A percentile compares a stretch with the other conserved stretches of the same genome.
Evolutionary conservation across 2,113 vertebrate species (phyloP).

Genomic region (Gymnogyps californianus): DNA sequence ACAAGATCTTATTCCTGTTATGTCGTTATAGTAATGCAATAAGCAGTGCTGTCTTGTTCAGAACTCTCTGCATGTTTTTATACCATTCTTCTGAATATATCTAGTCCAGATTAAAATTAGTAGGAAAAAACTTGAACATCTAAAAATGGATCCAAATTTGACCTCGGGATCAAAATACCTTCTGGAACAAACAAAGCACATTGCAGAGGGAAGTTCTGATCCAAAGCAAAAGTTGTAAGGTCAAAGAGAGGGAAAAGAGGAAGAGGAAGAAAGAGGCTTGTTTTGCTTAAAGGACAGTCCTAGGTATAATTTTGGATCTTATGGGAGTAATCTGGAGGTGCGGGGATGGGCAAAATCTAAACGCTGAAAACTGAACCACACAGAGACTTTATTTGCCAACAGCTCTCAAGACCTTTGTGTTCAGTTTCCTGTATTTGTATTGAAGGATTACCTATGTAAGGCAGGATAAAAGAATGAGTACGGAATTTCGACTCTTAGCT

Average conservation of each 20-base stretch:
- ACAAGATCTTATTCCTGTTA: neutral
- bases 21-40: neutral
- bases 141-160: neutral
- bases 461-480: neutral
- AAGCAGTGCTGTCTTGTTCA: neutral
- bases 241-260: neutral
- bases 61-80: neutral
- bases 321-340: neutral
- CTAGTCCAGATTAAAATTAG: neutral
- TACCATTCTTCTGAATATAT: neutral
- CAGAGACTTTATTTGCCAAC: neutral
- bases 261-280: neutral
- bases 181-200: neutral
- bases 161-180: neutral
- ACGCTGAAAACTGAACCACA: neutral
- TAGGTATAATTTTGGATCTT: neutral
- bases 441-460: neutral
- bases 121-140: neutral
- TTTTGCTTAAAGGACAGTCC: neutral
- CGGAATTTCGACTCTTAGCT: neutral
- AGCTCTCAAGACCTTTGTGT: neutral
- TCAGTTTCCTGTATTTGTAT: neutral
- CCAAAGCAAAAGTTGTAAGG: neutral
- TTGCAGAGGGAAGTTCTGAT: neutral
- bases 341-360: neutral